phyloP scores from a whole-genome alignment of 2,113 vertebrate species.

The Syrmaticus mikado region DNA sequence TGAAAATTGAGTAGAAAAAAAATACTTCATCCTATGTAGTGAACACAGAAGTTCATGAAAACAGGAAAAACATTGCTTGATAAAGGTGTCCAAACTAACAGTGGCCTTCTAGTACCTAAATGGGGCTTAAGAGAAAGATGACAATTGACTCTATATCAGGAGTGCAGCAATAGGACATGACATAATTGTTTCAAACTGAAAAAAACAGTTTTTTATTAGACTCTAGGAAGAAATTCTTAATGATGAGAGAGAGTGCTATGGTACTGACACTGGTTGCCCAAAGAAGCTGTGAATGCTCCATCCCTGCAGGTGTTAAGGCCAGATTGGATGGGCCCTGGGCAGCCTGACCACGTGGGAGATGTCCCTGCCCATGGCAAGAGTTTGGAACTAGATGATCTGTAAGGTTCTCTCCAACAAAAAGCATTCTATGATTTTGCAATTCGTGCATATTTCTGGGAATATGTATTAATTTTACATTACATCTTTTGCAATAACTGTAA shows the following conservation, averaged over 20 bases:
- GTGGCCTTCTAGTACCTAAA: not conserved
- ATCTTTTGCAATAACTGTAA: not conserved
- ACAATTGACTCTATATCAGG: not conserved
- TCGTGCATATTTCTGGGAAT: not conserved
- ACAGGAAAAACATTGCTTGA: not conserved
- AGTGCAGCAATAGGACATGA: not conserved
- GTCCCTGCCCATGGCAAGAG: not conserved
- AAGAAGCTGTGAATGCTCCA: not conserved
- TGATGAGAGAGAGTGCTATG: not conserved
- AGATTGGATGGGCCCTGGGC: not conserved
- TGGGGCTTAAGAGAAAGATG: not conserved
- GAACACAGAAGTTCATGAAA: not conserved
- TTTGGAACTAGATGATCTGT: not conserved
- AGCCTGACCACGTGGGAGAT: not conserved
- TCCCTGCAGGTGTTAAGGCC: not conserved
- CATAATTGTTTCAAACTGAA: not conserved
- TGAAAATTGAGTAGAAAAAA: rapidly evolving
- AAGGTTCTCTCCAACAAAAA: not conserved
- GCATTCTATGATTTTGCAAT: not conserved
- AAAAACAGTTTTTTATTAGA: not conserved
- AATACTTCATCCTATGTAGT: not conserved
- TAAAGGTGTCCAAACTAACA: not conserved
- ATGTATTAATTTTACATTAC: not conserved
- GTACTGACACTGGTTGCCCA: not conserved
- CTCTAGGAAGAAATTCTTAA: not conserved